Evolutionary conservation across 2,888 invertebrate species (phyloP).

Genomic region (Cordilura impudica): DNA sequence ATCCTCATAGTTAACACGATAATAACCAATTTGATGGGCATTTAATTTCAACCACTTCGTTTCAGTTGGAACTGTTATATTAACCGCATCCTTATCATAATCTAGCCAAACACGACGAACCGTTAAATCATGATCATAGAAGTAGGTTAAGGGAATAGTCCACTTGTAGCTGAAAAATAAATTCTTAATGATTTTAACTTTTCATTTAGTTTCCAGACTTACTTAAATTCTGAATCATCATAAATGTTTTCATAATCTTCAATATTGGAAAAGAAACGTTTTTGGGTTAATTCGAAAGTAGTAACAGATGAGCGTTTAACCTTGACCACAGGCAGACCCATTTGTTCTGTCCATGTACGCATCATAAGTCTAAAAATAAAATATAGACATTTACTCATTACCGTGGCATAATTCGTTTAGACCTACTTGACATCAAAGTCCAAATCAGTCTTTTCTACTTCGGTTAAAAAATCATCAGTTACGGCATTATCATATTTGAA

Average conservation of each 20-base stretch:
- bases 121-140: conserved; percentile 79
- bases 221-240: conserved; percentile 80
- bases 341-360: conserved; percentile 94
- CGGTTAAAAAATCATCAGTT: conserved; percentile 85
- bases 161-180: conserved; percentile 84
- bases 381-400: neutral
- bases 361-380: conserved; percentile 82
- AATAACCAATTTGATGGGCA: conserved; percentile 90
- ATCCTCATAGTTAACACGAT: conserved; percentile 89
- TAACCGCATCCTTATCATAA: conserved; percentile 68
- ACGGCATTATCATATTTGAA: conserved; percentile 87
- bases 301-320: conserved; percentile 79
- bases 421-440: conserved; percentile 78
- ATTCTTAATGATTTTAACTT: neutral
- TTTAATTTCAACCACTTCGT: conserved; percentile 90
- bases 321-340: conserved; percentile 89
- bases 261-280: conserved; percentile 86
- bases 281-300: conserved; percentile 83
- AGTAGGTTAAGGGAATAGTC: conserved; percentile 90
- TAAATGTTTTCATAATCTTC: conserved; percentile 79
- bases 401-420: neutral
- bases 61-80: conserved; percentile 78
- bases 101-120: conserved; percentile 75
- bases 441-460: conserved; percentile 79
- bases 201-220: conserved; percentile 64